Evolutionary conservation across 2,888 invertebrate genomes (phyloP).

Genomic region (Sussaba pulchella): DNA sequence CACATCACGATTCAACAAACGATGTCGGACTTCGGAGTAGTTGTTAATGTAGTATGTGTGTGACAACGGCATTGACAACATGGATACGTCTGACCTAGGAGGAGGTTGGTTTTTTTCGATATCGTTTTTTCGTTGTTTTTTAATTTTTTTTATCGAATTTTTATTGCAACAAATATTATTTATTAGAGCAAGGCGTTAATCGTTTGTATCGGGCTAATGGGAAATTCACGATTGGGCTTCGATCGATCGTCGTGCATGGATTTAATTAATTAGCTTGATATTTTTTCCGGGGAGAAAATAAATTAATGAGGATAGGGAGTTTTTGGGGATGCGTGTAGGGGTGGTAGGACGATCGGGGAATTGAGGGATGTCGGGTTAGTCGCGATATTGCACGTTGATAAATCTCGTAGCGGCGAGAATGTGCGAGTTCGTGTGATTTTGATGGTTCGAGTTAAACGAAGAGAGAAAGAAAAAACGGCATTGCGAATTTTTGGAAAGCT

Average conservation of each 20-base stretch:
- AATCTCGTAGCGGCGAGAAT: neutral
- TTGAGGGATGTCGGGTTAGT: neutral
- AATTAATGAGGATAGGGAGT: too few relatives aligned
- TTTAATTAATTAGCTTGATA: too few relatives aligned
- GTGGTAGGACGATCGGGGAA: neutral
- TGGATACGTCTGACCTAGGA: slow-evolving; percentile 84
- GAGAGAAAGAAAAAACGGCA: neutral
- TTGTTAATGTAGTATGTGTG: slow-evolving; percentile 85
- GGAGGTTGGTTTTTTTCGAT: slow-evolving; percentile 81
- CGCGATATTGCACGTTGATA: neutral
- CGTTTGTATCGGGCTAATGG: too few relatives aligned
- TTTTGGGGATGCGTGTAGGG: too few relatives aligned
- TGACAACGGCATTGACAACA: slow-evolving; percentile 84
- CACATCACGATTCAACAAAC: slow-evolving; percentile 81
- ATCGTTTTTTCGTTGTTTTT: slow-evolving; percentile 41
- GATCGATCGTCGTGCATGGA: too few relatives aligned
- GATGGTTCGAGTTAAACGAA: neutral
- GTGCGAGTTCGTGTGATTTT: neutral
- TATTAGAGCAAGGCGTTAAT: too few relatives aligned
- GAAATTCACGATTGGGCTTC: too few relatives aligned
- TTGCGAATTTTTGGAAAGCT: neutral
- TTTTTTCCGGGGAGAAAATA: too few relatives aligned
- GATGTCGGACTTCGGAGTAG: slow-evolving; percentile 83
- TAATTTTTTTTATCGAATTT: too few relatives aligned
- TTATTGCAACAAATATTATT: too few relatives aligned